These are phyloP conservation scores for Schrankia costaestrigalis DNA, from an alignment of 2,888 invertebrate genomes.

Conservation along the genomic window DNA sequence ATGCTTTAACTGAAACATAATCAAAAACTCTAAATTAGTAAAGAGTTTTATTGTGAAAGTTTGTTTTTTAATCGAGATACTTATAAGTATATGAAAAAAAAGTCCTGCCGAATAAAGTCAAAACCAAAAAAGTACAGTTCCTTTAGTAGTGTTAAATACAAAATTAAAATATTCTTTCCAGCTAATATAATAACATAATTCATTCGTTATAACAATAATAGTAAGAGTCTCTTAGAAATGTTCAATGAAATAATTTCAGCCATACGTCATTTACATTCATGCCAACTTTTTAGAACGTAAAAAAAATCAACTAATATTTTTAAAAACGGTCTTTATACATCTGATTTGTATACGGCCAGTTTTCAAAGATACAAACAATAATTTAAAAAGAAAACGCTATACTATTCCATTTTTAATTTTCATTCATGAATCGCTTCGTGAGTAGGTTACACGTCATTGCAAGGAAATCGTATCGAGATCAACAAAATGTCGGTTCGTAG, in stretches of 20 bases:
- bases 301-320: not conserved
- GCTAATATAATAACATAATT: too few species aligned
- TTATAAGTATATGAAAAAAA: too few species aligned
- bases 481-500: conserved; percentile 9
- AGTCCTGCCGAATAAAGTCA: too few species aligned
- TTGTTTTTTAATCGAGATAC: too few species aligned
- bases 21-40: too few species aligned
- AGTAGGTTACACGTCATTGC: conserved; percentile 14
- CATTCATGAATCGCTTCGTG: conserved; percentile 26
- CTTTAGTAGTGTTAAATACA: too few species aligned
- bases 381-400: conserved; percentile 3
- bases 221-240: conserved; percentile 11
- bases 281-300: conserved; percentile 19
- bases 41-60: too few species aligned
- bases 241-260: conserved; percentile 20
- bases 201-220: conserved; percentile 3
- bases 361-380: conserved; percentile 2
- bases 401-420: conserved; percentile 13
- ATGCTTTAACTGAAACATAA: too few species aligned
- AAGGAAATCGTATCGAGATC: conserved; percentile 17
- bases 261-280: conserved; percentile 18
- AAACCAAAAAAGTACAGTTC: too few species aligned
- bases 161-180: too few species aligned
- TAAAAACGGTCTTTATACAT: not conserved
- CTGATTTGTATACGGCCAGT: not conserved